phyloP scores from a whole-genome alignment of 2,888 invertebrate genomes.

The Himalopsyche tibetana region DNA sequence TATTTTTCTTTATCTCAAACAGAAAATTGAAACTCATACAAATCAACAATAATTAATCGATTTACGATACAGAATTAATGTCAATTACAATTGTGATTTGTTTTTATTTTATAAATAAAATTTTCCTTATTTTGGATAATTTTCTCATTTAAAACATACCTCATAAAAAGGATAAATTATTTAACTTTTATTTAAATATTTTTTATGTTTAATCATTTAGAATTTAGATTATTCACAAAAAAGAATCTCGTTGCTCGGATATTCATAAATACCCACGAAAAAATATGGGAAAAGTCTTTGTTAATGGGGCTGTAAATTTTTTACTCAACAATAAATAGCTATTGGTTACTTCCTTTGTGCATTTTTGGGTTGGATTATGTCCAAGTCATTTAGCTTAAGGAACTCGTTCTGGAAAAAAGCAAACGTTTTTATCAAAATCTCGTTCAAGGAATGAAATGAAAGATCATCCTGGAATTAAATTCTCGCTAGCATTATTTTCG shows the following conservation, averaged over 20 bases:
- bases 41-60: too few relatives aligned
- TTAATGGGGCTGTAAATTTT: conserved; percentile 13
- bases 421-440: not conserved
- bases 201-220: too few relatives aligned
- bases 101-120: too few relatives aligned
- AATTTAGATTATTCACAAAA: too few relatives aligned
- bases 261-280: not conserved
- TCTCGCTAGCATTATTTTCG: not conserved
- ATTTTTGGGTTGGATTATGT: not conserved
- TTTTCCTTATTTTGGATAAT: too few relatives aligned
- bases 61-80: too few relatives aligned
- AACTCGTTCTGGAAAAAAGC: not conserved
- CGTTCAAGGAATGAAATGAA: conserved; percentile 2
- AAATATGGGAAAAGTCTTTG: conserved; percentile 14
- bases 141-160: too few relatives aligned
- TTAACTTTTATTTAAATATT: too few relatives aligned
- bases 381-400: conserved; percentile 20
- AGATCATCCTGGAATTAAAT: not conserved
- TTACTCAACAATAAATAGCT: conserved; percentile 26
- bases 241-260: not conserved
- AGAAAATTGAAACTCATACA: too few relatives aligned
- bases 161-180: too few relatives aligned
- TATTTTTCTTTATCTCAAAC: too few relatives aligned
- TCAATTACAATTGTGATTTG: too few relatives aligned
- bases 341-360: conserved; percentile 18